Base-by-base conservation (phyloP, 2,888 invertebrate species). In the Psococerastis gibbosa region DNA sequence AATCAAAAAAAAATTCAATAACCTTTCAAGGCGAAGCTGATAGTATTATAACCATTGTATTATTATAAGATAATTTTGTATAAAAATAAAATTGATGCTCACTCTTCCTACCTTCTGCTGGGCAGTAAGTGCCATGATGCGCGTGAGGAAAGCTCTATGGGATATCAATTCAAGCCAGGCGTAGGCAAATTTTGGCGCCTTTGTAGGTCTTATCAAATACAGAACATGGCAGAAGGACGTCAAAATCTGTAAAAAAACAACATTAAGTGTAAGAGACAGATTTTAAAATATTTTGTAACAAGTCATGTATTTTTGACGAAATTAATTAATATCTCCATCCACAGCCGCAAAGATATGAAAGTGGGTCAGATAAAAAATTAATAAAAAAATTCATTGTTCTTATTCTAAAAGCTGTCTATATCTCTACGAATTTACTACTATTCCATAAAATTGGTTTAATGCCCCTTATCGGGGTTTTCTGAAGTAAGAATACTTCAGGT, bases 91-190 rank as follows among this genome's bases (percentile, higher is more conserved):
- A n/a, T n/a, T n/a, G n/a, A 31, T 31, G 31, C 31, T 31, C 31
- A 31, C 31, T n/a, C 32, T 22, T 11, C 51, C 45, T 59, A 72
- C 72, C 68, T 91, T 89, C 60, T 94, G 89, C 56, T 89, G 87
- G 3, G 88, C 84, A 9, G 85, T 84, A 46, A 81, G 75, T 0
- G 89, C 89, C 22, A 97, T 68, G 65, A 97, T 85, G 44, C 91
- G 71, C 43, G 91, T 92, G 56, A 98, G 80, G 62, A 97, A 97
- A 1, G 89, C 82, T 44, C 97, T 74, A 63, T 99, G 97, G 1
- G 95, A 92, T 32, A 99, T 84, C 38, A 99, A 67, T 62, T 99
- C 98, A 45, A 99, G 66, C 98, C 99, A 99, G 2, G 97, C 89
- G 61, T 89, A 98, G 45, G 92, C 84, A 63, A 99, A 99, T 1